Percentiles rank a stretch among this genome's conserved stretches.
Evolutionary conservation across 2,888 invertebrate species (phyloP).

Genomic region (Lasioglossum leucozonium): DNA sequence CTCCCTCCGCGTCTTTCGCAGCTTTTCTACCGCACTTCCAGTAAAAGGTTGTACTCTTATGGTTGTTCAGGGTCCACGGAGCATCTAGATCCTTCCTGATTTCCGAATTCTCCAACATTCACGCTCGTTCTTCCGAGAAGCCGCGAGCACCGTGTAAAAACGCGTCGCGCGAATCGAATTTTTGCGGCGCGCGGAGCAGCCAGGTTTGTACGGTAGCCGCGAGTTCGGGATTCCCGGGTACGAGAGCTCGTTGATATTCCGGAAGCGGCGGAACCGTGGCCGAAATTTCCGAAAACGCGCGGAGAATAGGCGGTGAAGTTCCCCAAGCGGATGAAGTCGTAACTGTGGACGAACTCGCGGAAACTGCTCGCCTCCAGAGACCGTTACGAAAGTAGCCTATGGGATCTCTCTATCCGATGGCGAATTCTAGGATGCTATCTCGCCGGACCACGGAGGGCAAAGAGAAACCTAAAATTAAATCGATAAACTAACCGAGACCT

Average conservation of each 20-base stretch:
- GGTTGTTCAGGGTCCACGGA: not conserved
- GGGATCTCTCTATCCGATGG: not conserved
- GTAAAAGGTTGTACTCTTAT: not conserved
- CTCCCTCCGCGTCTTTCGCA: not conserved
- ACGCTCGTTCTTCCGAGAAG: not conserved
- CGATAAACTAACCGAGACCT: not conserved
- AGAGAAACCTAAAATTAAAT: not conserved
- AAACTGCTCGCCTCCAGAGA: not conserved
- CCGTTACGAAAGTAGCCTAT: not conserved
- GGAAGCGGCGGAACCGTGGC: not conserved
- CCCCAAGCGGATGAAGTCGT: not conserved
- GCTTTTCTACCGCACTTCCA: not conserved
- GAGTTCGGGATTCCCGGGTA: not conserved
- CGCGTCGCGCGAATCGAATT: not conserved
- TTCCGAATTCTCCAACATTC: not conserved
- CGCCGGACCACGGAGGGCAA: not conserved
- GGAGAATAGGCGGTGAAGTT: not conserved
- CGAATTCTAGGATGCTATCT: not conserved
- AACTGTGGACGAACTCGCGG: conserved; percentile 20
- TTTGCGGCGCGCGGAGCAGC: not conserved
- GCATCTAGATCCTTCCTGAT: not conserved
- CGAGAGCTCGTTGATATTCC: conserved; percentile 8
- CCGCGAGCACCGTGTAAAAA: not conserved
- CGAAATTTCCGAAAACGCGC: conserved; percentile 14
- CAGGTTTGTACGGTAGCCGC: not conserved